These are phyloP conservation scores for Caenorhabditis sp. DNA, from an alignment of 2,888 invertebrate genomes.

Conservation along the genomic window DNA sequence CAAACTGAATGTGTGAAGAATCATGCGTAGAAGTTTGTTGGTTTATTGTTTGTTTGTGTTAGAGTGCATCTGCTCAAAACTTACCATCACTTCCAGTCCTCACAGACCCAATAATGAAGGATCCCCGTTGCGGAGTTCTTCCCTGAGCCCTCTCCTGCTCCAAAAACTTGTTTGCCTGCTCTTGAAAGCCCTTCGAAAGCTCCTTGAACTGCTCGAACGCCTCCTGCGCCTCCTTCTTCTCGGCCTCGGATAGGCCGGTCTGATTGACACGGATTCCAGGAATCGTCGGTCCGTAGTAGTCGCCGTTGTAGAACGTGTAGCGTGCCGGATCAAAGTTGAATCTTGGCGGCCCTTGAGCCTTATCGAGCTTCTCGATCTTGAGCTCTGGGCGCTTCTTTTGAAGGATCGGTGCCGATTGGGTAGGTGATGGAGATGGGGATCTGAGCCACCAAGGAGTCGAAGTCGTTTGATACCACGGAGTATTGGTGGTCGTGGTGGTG, in stretches of 20 bases:
- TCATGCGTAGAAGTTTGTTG: background rate
- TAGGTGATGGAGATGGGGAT: constrained; percentile 31
- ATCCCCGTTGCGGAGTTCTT: constrained; percentile 22
- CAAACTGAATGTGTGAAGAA: background rate
- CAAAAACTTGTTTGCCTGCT: constrained; percentile 42
- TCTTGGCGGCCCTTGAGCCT: constrained; percentile 15
- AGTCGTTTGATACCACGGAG: constrained; percentile 51
- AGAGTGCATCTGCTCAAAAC: constrained; percentile 5
- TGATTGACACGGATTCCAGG: constrained; percentile 59
- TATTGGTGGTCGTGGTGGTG: background rate
- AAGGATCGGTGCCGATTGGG: background rate
- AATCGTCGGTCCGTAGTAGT: constrained; percentile 64
- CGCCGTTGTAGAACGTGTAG: constrained; percentile 63
- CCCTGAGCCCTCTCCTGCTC: constrained; percentile 30
- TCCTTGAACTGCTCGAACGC: constrained; percentile 52
- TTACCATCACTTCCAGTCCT: constrained; percentile 18
- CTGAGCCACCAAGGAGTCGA: constrained; percentile 52
- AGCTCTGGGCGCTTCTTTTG: constrained; percentile 36
- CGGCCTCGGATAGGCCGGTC: constrained; percentile 19
- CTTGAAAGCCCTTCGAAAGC: constrained; percentile 43
- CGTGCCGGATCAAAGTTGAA: constrained; percentile 56
- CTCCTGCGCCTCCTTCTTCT: constrained; percentile 37
- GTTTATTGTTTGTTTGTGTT: background rate
- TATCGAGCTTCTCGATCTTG: constrained; percentile 45
- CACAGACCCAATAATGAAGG: constrained; percentile 39